A percentile compares a stretch with the other conserved stretches of the same genome.
Evolutionary conservation across 2,888 invertebrate genomes (phyloP).

Genomic region (Epirrhoe tristata): DNA sequence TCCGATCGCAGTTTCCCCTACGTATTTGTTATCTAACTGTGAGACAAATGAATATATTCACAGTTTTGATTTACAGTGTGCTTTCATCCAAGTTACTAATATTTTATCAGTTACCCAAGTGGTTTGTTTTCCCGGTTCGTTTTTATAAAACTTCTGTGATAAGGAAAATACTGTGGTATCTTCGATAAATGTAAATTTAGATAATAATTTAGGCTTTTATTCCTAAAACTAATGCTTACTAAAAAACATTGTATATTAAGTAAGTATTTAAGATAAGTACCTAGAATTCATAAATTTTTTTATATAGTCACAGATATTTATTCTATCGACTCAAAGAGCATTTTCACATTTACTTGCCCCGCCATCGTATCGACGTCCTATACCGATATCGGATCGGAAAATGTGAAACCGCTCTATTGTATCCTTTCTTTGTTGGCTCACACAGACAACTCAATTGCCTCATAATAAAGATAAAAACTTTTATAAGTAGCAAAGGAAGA

Average conservation of each 20-base stretch:
- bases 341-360: too few relatives aligned
- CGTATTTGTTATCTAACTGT: constrained; percentile 78
- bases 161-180: neutral
- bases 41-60: constrained; percentile 80
- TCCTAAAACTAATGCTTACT: too few relatives aligned
- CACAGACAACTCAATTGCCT: too few relatives aligned
- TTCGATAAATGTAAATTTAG: neutral
- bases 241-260: too few relatives aligned
- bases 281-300: too few relatives aligned
- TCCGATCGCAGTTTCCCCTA: constrained; percentile 80
- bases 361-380: too few relatives aligned
- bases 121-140: constrained; percentile 40
- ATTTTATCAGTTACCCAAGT: constrained; percentile 45
- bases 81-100: constrained; percentile 59
- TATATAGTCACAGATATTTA: too few relatives aligned
- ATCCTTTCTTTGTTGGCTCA: too few relatives aligned
- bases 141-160: neutral
- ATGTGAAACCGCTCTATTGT: too few relatives aligned
- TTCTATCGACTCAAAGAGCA: too few relatives aligned
- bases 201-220: neutral
- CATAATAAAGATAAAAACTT: neutral
- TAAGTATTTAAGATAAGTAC: neutral
- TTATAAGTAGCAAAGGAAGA: neutral
- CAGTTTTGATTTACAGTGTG: constrained; percentile 73
- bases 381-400: too few relatives aligned